Evolutionary conservation across 2,113 vertebrate genomes (phyloP).

Genomic region (Alouatta palliata): DNA sequence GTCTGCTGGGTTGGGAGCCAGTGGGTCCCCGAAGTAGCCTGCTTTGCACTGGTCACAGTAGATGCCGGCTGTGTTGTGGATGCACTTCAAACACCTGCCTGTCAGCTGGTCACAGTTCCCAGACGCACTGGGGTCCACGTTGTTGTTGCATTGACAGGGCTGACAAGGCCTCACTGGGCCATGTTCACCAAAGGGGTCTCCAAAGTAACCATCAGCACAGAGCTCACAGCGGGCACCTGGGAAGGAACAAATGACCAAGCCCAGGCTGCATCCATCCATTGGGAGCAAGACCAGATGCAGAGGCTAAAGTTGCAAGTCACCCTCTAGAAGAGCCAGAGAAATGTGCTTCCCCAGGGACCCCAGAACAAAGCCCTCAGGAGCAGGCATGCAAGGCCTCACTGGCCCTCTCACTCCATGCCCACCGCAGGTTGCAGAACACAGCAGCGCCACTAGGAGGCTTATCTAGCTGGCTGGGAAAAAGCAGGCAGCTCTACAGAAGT

Average conservation of each 20-base stretch:
- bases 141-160: conserved; percentile 88
- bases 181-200: conserved; percentile 84
- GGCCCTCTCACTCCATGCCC: background rate
- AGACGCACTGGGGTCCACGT: conserved; percentile 86
- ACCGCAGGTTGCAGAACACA: background rate
- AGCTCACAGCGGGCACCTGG: conserved; percentile 89
- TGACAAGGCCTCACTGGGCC: conserved; percentile 84
- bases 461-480: background rate
- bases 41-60: conserved; percentile 93
- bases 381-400: background rate
- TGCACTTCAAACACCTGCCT: conserved; percentile 94
- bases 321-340: background rate
- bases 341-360: background rate
- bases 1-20: conserved; percentile 82
- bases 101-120: conserved; percentile 91
- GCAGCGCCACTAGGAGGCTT: background rate
- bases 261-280: background rate
- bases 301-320: background rate
- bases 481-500: background rate
- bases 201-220: conserved; percentile 91
- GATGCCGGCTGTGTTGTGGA: conserved; percentile 91
- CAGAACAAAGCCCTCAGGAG: background rate
- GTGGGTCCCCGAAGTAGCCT: conserved; percentile 91
- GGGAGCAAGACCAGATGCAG: background rate
- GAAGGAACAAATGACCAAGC: background rate